Percentiles rank a stretch among this genome's conserved stretches.
These are phyloP conservation scores for Calameuta filiformis DNA, from an alignment of 2,888 invertebrate species.

Conservation along the genomic window DNA sequence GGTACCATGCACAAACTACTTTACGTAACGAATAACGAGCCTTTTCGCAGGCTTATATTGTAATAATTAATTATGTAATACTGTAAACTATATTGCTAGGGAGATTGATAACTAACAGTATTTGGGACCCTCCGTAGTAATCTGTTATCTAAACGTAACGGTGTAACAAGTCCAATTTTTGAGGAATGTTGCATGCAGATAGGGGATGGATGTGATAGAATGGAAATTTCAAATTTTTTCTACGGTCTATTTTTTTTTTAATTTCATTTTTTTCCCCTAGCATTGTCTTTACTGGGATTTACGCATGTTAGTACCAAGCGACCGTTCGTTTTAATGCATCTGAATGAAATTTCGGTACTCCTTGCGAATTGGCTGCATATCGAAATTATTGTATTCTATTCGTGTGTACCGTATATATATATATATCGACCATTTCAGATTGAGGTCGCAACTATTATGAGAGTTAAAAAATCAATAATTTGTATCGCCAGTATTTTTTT, in stretches of 20 bases:
- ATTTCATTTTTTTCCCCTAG: not conserved
- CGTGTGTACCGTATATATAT: not conserved
- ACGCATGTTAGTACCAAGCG: not conserved
- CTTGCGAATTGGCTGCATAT: not conserved
- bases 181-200: not conserved
- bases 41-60: slow-evolving; percentile 34
- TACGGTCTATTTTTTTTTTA: not conserved
- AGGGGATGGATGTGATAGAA: not conserved
- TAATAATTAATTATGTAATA: slow-evolving; percentile 15
- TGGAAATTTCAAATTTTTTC: not conserved
- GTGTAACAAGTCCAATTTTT: not conserved
- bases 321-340: not conserved
- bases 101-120: slow-evolving; percentile 31
- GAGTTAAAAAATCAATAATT: not conserved
- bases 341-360: not conserved
- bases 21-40: slow-evolving; percentile 28
- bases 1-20: slow-evolving; percentile 41
- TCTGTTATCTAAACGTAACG: slow-evolving; percentile 19
- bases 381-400: not conserved
- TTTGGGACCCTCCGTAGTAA: slow-evolving; percentile 51
- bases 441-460: not conserved
- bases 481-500: not conserved
- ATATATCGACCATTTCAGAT: not conserved
- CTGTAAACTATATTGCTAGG: slow-evolving; percentile 10
- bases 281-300: not conserved